Evolutionary conservation across 2,797 vertebrate genomes (phyloP), one percentile per base, ranked within the genome.

Genomic region (Sternotherus odoratus): DNA sequence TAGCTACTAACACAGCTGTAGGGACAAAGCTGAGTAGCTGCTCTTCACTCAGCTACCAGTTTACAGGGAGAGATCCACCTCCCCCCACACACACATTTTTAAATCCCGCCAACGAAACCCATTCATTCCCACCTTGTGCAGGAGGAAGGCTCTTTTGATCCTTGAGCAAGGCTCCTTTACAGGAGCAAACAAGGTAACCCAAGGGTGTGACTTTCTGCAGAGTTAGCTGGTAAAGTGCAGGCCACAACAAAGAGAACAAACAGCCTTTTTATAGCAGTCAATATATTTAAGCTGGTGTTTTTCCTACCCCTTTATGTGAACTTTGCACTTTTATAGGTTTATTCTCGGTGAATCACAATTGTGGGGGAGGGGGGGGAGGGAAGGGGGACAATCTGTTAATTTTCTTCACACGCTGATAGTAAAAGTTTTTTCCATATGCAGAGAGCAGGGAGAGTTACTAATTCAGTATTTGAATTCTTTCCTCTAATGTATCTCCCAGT

Each of bases 161-260:
- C 63, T 66, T 43, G 24, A 74, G 36, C 69, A 39, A 46, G 24
- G 43, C 39, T 74, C 69, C 24, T 5, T 24, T 66, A 39, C 33
- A 36, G 66, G 39, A 39, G 57, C 57, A 53, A 53, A 53, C 50
- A 87, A 69, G 48, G 75, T 86, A 39, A 63, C 77, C 24, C 72
- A 48, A 46, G 90, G 81, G 56, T 78, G 81, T 53, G 81, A 87
- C 63, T 66, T 72, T 78, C 72, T 83, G 39, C 12, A 60, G 56
- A 30, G 28, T 24, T 28, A 63, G 30, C 33, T 8, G 5, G 33
- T 19, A 66, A 21, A 36, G 33, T 66, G 57, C 12, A 7, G 28
- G 19, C 36, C n/a, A 36, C n/a, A 21, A 19, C 66, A 80, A 72
- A 36, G 56, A 77, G 36, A 66, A 17, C 17, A 23, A 33, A 54